phyloP scores from a whole-genome alignment of 2,113 vertebrate species.

The Fulmarus glacialis region DNA sequence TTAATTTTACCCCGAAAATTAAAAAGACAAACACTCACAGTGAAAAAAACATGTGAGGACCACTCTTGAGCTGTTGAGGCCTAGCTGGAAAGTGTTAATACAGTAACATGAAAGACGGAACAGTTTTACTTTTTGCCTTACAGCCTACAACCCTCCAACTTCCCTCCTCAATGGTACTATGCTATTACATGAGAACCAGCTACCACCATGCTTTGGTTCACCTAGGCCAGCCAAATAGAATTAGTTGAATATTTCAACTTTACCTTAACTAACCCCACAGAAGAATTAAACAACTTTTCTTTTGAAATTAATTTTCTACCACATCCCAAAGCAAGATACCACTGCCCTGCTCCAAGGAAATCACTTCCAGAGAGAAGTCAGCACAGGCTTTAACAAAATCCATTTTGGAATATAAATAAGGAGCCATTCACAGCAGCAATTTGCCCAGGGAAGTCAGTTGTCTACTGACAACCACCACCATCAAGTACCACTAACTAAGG shows the following conservation, averaged over 20 bases:
- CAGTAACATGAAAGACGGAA: background rate
- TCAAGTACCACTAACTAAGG: background rate
- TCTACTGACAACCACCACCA: background rate
- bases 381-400: background rate
- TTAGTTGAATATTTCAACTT: background rate
- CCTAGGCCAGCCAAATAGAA: background rate
- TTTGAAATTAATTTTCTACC: background rate
- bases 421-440: background rate
- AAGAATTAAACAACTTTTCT: background rate
- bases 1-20: background rate
- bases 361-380: background rate
- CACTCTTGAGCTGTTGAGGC: background rate
- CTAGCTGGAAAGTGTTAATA: background rate
- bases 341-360: background rate
- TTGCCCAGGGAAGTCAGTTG: background rate
- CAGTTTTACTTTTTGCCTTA: background rate
- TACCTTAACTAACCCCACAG: background rate
- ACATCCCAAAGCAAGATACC: background rate
- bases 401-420: constrained; percentile 10
- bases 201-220: background rate
- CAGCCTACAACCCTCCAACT: background rate
- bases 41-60: background rate
- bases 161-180: background rate
- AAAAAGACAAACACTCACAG: background rate
- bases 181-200: background rate